These are phyloP conservation scores for Lordiphosa clarofinis DNA, from an alignment of 1,140 invertebrate genomes.

Conservation along the genomic window DNA sequence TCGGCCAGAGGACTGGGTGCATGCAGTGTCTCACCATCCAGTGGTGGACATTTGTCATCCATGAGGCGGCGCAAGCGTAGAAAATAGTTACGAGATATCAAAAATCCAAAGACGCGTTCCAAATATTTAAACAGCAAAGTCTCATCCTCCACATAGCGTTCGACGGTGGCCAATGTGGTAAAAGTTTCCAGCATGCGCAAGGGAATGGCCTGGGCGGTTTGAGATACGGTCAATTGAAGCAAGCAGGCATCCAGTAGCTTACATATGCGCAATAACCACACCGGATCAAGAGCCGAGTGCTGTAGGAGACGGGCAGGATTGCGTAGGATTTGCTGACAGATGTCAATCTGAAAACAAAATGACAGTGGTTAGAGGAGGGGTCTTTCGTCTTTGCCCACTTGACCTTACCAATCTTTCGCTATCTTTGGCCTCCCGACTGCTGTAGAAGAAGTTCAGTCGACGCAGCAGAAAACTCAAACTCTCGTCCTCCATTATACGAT, in stretches of 20 bases:
- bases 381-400: too few relatives aligned
- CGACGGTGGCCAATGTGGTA: slow-evolving; percentile 82
- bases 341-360: slow-evolving; percentile 55
- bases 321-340: slow-evolving; percentile 69
- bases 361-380: not conserved
- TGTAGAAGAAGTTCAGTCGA: slow-evolving; percentile 89
- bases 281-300: slow-evolving; percentile 50
- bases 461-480: slow-evolving; percentile 82
- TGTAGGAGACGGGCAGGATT: slow-evolving; percentile 54
- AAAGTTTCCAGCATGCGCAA: slow-evolving; percentile 90
- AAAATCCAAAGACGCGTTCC: slow-evolving; percentile 75
- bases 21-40: slow-evolving; percentile 84
- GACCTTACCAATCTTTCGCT: slow-evolving; percentile 85
- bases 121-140: slow-evolving; percentile 77
- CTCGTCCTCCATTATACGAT: slow-evolving; percentile 81
- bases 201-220: slow-evolving; percentile 85
- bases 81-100: slow-evolving; percentile 85
- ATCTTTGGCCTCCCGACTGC: slow-evolving; percentile 83
- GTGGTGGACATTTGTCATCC: slow-evolving; percentile 86
- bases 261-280: slow-evolving; percentile 66
- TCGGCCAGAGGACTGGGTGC: slow-evolving; percentile 88
- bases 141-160: slow-evolving; percentile 81
- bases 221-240: slow-evolving; percentile 53
- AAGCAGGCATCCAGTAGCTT: slow-evolving; percentile 66
- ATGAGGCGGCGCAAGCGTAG: slow-evolving; percentile 85